Conservation (phyloP, 2,888 invertebrate genomes). For the Dastarcus helophoroides region DNA sequence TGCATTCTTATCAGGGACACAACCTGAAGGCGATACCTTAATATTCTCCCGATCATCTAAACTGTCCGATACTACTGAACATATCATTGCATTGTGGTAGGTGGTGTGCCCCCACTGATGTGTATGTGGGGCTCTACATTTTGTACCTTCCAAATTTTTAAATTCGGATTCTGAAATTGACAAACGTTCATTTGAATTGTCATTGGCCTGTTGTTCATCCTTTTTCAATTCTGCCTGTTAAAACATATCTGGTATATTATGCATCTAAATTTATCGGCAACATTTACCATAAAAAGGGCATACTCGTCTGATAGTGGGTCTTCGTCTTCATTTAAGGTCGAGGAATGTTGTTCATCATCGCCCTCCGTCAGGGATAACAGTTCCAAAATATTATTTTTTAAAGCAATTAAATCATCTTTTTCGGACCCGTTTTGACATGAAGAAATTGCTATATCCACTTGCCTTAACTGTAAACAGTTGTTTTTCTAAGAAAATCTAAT, state of each 20-base stretch:
- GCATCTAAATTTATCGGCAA: too few species aligned
- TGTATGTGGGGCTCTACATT: conserved; percentile 75
- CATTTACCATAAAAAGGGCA: conserved; percentile 53
- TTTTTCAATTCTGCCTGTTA: conserved; percentile 26
- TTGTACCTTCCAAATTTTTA: conserved; percentile 64
- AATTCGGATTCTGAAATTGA: conserved; percentile 40
- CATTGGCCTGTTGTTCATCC: conserved; percentile 17
- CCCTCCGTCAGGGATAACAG: conserved; percentile 18
- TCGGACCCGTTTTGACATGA: conserved; percentile 27
- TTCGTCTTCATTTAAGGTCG: conserved; percentile 7
- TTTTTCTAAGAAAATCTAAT: too few species aligned
- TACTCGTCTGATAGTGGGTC: conserved; percentile 44
- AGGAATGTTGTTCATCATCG: conserved; percentile 2
- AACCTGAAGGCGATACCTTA: conserved; percentile 40
- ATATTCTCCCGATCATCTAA: conserved; percentile 46
- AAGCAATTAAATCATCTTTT: conserved; percentile 25
- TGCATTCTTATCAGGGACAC: background rate
- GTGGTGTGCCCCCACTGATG: conserved; percentile 68
- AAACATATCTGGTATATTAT: conserved; percentile 3
- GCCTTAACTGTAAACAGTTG: conserved; percentile 9
- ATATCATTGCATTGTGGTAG: conserved; percentile 81
- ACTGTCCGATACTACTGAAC: conserved; percentile 47
- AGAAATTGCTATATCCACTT: conserved; percentile 8
- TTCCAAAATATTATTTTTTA: conserved; percentile 21
- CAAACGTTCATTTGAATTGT: background rate